Conservation (phyloP, 2,113 vertebrate genomes). For the Pseudopipra pipra region DNA sequence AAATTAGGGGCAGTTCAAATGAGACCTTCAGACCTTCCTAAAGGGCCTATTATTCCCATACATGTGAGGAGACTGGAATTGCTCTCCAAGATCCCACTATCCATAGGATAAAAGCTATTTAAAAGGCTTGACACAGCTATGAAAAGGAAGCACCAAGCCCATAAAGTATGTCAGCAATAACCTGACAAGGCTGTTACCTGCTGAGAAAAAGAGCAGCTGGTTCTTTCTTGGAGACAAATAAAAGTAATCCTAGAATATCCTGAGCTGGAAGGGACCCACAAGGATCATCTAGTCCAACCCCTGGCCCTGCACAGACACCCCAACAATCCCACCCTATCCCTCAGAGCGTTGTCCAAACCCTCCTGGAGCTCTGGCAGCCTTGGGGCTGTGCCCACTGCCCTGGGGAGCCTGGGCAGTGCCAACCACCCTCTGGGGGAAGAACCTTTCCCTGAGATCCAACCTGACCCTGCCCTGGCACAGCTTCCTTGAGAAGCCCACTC, state of each 20-base stretch:
- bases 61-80: not conserved
- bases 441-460: not conserved
- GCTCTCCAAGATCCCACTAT: not conserved
- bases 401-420: not conserved
- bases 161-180: not conserved
- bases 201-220: not conserved
- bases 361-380: not conserved
- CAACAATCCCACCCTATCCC: not conserved
- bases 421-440: not conserved
- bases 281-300: not conserved
- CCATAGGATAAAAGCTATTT: not conserved
- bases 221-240: not conserved
- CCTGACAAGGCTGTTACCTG: not conserved
- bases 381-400: not conserved
- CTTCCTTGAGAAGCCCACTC: not conserved
- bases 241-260: not conserved
- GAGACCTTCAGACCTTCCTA: not conserved
- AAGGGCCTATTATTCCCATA: not conserved
- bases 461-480: not conserved
- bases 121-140: not conserved
- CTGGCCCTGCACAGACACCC: not conserved
- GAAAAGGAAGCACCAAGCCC: not conserved
- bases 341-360: not conserved
- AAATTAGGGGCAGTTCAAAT: not conserved
- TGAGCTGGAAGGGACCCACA: not conserved